Percentiles rank a stretch among this genome's conserved stretches.
These are phyloP conservation scores for Automeris io DNA, from an alignment of 2,888 invertebrate species.

Conservation along the genomic window DNA sequence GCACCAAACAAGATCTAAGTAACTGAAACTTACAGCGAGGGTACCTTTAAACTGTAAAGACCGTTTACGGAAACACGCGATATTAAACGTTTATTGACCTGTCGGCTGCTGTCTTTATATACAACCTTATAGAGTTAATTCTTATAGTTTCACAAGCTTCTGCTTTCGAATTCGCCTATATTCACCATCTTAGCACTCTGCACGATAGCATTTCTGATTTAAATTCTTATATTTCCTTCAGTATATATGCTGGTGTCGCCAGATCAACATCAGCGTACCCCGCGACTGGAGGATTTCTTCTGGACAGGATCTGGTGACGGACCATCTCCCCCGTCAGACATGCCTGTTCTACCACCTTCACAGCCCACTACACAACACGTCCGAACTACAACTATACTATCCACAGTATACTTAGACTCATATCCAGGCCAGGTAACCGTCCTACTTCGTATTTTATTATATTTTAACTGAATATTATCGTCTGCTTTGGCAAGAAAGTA, in stretches of 20 bases:
- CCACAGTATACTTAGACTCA: conserved; percentile 82
- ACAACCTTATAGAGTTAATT: neutral
- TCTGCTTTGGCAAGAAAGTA: too few species aligned
- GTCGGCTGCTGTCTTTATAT: conserved; percentile 14
- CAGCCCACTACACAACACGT: conserved; percentile 71
- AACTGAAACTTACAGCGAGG: conserved; percentile 44
- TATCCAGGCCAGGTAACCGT: conserved; percentile 56
- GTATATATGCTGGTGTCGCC: conserved; percentile 60
- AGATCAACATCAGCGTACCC: conserved; percentile 60
- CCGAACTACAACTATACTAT: conserved; percentile 82
- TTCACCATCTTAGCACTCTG: too few species aligned
- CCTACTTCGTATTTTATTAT: conserved; percentile 24
- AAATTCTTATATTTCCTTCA: conserved; percentile 21
- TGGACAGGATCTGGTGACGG: conserved; percentile 94
- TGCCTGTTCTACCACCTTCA: conserved; percentile 50
- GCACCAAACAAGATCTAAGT: conserved; percentile 19
- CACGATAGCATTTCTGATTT: too few species aligned
- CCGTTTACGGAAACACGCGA: conserved; percentile 60
- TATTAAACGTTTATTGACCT: conserved; percentile 39
- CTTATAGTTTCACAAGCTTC: conserved; percentile 4
- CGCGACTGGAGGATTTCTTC: conserved; percentile 88
- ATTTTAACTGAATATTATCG: too few species aligned
- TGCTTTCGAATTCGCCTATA: too few species aligned
- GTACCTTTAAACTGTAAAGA: conserved; percentile 46
- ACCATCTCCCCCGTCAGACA: conserved; percentile 77